These are phyloP conservation scores for Ceryle rudis DNA, from an alignment of 2,797 vertebrate genomes.

Conservation along the genomic window DNA sequence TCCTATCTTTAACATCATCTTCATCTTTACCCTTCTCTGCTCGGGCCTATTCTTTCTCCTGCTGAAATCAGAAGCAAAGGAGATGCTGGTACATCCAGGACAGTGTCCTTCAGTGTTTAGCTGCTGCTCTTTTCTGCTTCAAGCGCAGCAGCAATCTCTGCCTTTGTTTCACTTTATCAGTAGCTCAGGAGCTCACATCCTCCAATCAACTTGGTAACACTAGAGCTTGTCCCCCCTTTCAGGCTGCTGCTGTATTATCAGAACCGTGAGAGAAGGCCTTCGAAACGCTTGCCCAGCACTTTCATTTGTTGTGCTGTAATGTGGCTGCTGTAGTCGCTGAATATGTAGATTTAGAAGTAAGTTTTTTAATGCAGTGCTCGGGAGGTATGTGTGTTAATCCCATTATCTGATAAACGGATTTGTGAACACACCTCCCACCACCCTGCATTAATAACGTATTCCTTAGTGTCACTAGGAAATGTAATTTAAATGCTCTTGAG, in stretches of 20 bases:
- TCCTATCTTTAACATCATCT: background rate
- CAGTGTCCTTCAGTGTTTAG: background rate
- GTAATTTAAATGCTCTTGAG: constrained; percentile 67
- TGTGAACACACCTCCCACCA: constrained; percentile 66
- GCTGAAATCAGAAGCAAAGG: background rate
- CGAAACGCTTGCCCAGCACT: constrained; percentile 53
- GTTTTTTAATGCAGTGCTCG: constrained; percentile 50
- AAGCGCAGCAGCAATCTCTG: background rate
- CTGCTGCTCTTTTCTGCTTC: background rate
- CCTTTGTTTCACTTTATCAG: background rate
- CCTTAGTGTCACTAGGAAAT: constrained; percentile 59
- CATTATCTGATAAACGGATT: constrained; percentile 80
- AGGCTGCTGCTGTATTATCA: background rate
- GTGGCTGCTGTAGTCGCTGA: constrained; percentile 43
- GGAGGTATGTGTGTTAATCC: constrained; percentile 69
- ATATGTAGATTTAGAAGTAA: constrained; percentile 71
- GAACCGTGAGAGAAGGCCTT: constrained; percentile 1
- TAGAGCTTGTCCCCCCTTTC: background rate
- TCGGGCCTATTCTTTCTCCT: background rate
- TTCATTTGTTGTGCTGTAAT: constrained; percentile 61
- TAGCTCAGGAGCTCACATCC: background rate
- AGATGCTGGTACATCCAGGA: background rate
- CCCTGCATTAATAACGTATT: constrained; percentile 27
- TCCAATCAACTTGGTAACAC: background rate
- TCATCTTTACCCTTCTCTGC: background rate